Percentiles rank a stretch among this genome's conserved stretches.
Evolutionary conservation across 2,797 vertebrate species (phyloP).

Genomic region (Pygocentrus nattereri): DNA sequence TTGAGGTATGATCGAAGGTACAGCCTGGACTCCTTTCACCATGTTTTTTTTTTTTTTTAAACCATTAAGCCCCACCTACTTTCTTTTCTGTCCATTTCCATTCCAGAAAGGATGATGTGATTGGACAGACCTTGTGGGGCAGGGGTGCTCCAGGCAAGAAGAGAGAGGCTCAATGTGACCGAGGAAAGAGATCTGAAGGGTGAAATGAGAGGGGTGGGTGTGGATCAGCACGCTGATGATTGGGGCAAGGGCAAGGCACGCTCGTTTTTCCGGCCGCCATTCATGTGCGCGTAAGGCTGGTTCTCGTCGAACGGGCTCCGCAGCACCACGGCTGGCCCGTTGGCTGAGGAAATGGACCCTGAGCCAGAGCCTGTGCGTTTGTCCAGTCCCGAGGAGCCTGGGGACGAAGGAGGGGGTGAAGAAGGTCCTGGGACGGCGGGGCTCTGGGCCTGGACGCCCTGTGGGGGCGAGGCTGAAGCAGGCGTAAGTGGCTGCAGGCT

Average conservation of each 20-base stretch:
- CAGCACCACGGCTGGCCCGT: constrained; percentile 84
- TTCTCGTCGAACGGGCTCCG: constrained; percentile 88
- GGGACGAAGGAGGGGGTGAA: constrained; percentile 65
- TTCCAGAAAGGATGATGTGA: constrained; percentile 31
- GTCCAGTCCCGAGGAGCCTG: constrained; percentile 71
- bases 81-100: not conserved
- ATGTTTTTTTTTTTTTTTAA: constrained; percentile 10
- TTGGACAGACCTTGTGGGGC: constrained; percentile 28
- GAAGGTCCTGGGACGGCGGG: constrained; percentile 73
- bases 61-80: not conserved
- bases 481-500: constrained; percentile 48
- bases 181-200: not conserved
- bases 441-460: constrained; percentile 31
- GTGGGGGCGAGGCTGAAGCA: constrained; percentile 34
- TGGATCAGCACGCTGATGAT: constrained; percentile 94
- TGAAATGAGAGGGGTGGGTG: constrained; percentile 44
- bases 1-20: constrained; percentile 89
- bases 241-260: constrained; percentile 92
- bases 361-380: constrained; percentile 80
- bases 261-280: constrained; percentile 94
- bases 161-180: constrained; percentile 1
- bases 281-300: constrained; percentile 97
- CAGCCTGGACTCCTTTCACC: constrained; percentile 55
- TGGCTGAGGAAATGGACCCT: constrained; percentile 75
- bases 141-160: not conserved